These are phyloP conservation scores for Xiphophorus couchianus DNA, from an alignment of 2,113 vertebrate species.

Conservation along the genomic window DNA sequence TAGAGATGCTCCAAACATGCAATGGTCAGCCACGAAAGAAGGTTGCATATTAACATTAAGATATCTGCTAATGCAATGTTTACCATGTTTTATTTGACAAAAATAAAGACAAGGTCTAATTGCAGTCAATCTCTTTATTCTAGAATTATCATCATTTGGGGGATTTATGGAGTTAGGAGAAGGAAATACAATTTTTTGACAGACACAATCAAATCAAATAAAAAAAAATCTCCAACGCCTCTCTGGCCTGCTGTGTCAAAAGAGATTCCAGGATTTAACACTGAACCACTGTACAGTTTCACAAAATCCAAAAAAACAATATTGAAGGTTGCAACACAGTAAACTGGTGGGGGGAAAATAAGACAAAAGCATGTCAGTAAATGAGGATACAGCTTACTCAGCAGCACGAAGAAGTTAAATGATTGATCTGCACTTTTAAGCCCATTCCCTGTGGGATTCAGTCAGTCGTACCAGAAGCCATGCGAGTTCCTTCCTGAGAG, in stretches of 20 bases:
- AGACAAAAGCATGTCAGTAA: slow-evolving; percentile 19
- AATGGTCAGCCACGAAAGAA: too few relatives aligned
- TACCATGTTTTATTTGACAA: neutral
- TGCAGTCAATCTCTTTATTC: slow-evolving; percentile 71
- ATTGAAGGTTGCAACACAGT: slow-evolving; percentile 29
- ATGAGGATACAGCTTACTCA: slow-evolving; percentile 53
- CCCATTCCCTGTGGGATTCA: slow-evolving; percentile 33
- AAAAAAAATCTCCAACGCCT: slow-evolving; percentile 51
- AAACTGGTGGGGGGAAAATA: slow-evolving; percentile 19
- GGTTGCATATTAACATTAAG: too few relatives aligned
- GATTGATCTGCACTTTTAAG: slow-evolving; percentile 28
- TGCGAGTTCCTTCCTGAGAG: slow-evolving; percentile 71
- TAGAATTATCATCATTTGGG: slow-evolving; percentile 64
- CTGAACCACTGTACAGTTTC: slow-evolving; percentile 49
- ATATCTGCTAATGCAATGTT: too few relatives aligned
- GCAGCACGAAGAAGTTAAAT: slow-evolving; percentile 32
- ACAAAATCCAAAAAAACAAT: slow-evolving; percentile 29
- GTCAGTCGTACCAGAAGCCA: slow-evolving; percentile 23
- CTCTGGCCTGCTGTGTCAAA: slow-evolving; percentile 58
- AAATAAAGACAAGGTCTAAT: neutral
- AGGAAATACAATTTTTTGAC: slow-evolving; percentile 57
- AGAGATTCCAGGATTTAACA: slow-evolving; percentile 43
- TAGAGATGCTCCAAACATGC: too few relatives aligned
- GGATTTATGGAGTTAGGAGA: slow-evolving; percentile 66
- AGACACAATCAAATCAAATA: slow-evolving; percentile 44